Conservation (phyloP, 2,888 invertebrate genomes). For the Pseudanteris insignis region DNA sequence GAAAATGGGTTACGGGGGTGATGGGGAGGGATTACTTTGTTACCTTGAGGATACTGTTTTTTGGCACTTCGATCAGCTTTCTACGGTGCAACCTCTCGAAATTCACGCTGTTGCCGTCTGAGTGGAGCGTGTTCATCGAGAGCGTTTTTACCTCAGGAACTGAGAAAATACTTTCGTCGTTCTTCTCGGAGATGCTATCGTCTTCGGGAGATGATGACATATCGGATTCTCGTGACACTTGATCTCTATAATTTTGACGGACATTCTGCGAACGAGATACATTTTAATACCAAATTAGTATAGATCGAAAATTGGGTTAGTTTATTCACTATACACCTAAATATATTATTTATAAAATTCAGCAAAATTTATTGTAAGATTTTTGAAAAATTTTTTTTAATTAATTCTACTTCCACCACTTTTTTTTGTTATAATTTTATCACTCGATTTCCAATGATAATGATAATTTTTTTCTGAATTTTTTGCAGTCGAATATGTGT, state of each 20-base stretch:
- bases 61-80: slow-evolving; percentile 40
- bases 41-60: slow-evolving; percentile 42
- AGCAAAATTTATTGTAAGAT: too few species aligned
- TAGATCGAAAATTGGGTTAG: too few species aligned
- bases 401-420: too few species aligned
- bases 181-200: slow-evolving; percentile 30
- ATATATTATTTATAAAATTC: too few species aligned
- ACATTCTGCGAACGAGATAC: slow-evolving; percentile 30
- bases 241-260: slow-evolving; percentile 35
- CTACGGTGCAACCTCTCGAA: slow-evolving; percentile 31
- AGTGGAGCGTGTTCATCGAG: slow-evolving; percentile 30
- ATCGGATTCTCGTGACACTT: slow-evolving; percentile 29
- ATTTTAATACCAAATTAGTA: slow-evolving; percentile 1
- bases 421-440: too few species aligned
- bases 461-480: too few species aligned
- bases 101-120: slow-evolving; percentile 34
- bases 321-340: too few species aligned
- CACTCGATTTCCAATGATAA: too few species aligned
- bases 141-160: slow-evolving; percentile 36
- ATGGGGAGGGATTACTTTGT: too few species aligned
- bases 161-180: slow-evolving; percentile 23
- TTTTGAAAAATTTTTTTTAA: too few species aligned
- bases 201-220: slow-evolving; percentile 34
- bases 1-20: too few species aligned
- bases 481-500: too few species aligned